Base-by-base conservation (phyloP, 2,797 vertebrate genomes). In the Halcyon chelicuti region DNA sequence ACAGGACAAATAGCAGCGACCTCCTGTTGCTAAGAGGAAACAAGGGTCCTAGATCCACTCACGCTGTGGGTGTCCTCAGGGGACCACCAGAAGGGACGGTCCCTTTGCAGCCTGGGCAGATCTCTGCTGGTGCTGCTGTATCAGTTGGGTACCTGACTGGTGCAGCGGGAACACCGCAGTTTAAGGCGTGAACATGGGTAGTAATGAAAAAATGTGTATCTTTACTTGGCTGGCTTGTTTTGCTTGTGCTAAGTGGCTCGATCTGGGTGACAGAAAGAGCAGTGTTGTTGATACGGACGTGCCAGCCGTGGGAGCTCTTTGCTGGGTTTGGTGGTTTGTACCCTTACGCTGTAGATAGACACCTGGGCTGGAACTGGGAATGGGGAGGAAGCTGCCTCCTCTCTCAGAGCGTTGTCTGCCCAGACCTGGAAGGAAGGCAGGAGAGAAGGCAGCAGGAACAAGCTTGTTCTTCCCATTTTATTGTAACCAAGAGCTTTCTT, bases 311-410 rank as follows among this genome's bases (percentile, higher is more conserved):
- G 68, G 60, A 89, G 71, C 31, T 54, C 62, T 84, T 72, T 60
- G 54, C 88, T 72, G 70, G 60, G 55, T 71, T 93, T 2, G 13
- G 79, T 85, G 90, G 49, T 82, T 78, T 0, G 4, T 75, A 61
- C 14, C 1, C 19, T 81, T 54, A 29, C 1, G 22, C 47, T 52
- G 37, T 16, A 75, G 71, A 37, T 8, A 88, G 61, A n/a, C 35
- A 95, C 58, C 87, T 88, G 91, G 86, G 66, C 77, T 81, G 70
- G 84, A 83, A 78, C 58, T 93, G 78, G 87, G 73, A 74, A 76
- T 0, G 5, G 72, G 37, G 54, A 72, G 49, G 79, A 83, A 93
- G 57, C 60, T 0, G 1, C 29, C 29, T 63, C 49, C 39, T 92
- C 65, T 39, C 80, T 67, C 4, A 8, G 18, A 39, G 52, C 40